phyloP scores from a whole-genome alignment of 1,140 invertebrate species.

The Drosophila sulfurigaster region DNA sequence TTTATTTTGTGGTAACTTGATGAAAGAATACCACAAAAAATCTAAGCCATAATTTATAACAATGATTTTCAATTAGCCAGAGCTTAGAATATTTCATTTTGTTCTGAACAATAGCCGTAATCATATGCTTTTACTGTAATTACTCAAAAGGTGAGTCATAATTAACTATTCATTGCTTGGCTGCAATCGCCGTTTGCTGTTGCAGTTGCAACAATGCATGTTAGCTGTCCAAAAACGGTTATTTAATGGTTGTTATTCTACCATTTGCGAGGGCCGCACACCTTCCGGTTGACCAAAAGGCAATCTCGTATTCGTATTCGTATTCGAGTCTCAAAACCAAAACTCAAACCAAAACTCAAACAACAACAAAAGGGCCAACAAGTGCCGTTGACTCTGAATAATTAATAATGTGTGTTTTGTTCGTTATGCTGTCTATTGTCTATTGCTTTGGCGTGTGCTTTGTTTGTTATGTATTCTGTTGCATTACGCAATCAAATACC shows the following conservation, averaged over 20 bases:
- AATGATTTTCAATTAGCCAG: background rate
- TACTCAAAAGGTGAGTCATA: slow-evolving; percentile 26
- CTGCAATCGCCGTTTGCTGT: slow-evolving; percentile 19
- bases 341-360: slow-evolving; percentile 19
- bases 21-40: too few relatives aligned
- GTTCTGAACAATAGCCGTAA: background rate
- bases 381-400: slow-evolving; percentile 73
- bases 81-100: background rate
- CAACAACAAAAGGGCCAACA: slow-evolving; percentile 51
- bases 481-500: slow-evolving; percentile 70
- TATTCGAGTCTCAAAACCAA: background rate
- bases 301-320: slow-evolving; percentile 17
- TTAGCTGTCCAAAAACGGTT: slow-evolving; percentile 1
- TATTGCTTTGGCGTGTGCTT: slow-evolving; percentile 48
- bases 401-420: slow-evolving; percentile 70
- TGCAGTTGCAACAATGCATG: slow-evolving; percentile 3
- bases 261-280: slow-evolving; percentile 42
- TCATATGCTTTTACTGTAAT: slow-evolving; percentile 12
- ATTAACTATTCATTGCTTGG: slow-evolving; percentile 23
- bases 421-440: slow-evolving; percentile 72
- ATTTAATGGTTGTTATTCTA: slow-evolving; percentile 58
- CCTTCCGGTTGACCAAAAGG: slow-evolving; percentile 65
- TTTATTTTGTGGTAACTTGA: too few relatives aligned
- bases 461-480: slow-evolving; percentile 78
- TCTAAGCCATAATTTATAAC: background rate